Evolutionary conservation across 2,113 vertebrate genomes (phyloP), one percentile per base, ranked within the genome.

Genomic region (Phaethon lepturus): DNA sequence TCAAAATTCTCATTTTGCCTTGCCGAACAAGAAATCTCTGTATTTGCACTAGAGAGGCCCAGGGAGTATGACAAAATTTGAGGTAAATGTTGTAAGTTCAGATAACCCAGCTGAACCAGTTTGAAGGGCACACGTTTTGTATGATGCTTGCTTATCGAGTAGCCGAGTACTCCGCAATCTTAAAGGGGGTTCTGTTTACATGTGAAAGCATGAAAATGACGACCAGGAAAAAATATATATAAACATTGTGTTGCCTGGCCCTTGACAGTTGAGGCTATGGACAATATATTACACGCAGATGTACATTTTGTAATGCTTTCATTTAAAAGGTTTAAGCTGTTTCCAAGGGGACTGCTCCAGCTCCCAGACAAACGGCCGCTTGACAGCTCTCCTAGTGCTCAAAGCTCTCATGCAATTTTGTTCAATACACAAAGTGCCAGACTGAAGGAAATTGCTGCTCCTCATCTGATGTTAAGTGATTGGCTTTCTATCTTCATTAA

Each of bases 401-500:
- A 96, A 96, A 97, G 97, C 93, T 96, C 96, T 93, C 93, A 95
- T 97, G 95, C 94, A 97, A 97, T 97, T 98, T 97, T 97, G 88
- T 93, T 97, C 96, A 97, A 96, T 97, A 95, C 96, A 96, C 96
- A 97, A 97, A 95, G 95, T 97, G 93, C 95, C 95, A 96, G 94
- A 94, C 93, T 91, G 95, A 95, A 97, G 96, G 96, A 97, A 97
- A 97, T 97, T 92, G 94, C 97, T 86, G 94, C 96, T 96, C 95
- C 95, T 96, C 93, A 93, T 96, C 95, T 95, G 90, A 96, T 94
- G 97, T 95, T 98, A 97, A 97, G 96, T 96, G 97, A 97, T 97
- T 97, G 95, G 95, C 96, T 97, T 97, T 97, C 96, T 96, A 90
- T 96, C 97, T 95, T 97, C 95, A 97, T 98, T 98, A 97, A 97